A percentile compares a stretch with the other conserved stretches of the same genome.
Evolutionary conservation across 2,888 invertebrate genomes (phyloP).

Genomic region (Hirtodrosophila duncani): DNA sequence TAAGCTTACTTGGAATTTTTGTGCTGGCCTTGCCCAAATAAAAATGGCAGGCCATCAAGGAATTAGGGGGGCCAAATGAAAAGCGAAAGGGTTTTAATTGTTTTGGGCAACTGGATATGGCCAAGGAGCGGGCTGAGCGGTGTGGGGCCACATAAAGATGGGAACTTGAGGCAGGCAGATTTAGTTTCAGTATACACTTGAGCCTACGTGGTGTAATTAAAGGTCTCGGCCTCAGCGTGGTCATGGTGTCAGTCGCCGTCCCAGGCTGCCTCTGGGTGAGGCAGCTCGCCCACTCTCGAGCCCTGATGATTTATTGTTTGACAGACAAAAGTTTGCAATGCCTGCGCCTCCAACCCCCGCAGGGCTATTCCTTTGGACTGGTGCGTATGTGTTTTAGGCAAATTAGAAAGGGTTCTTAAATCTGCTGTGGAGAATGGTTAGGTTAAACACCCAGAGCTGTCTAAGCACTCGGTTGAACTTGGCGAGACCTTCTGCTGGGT

Average conservation of each 20-base stretch:
- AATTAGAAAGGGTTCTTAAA: slow-evolving; percentile 64
- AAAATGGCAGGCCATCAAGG: slow-evolving; percentile 72
- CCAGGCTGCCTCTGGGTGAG: neutral
- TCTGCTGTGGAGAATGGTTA: slow-evolving; percentile 22
- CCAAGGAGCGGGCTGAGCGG: slow-evolving; percentile 6
- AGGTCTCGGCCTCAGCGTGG: slow-evolving; percentile 38
- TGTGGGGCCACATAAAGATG: too few relatives aligned
- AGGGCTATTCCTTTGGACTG: too few relatives aligned
- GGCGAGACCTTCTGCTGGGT: slow-evolving; percentile 11
- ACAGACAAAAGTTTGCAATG: slow-evolving; percentile 58
- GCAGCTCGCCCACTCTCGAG: slow-evolving; percentile 19
- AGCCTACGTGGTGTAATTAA: slow-evolving; percentile 67
- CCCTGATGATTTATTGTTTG: slow-evolving; percentile 70
- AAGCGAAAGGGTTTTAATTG: slow-evolving; percentile 68
- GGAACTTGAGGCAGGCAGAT: slow-evolving; percentile 28
- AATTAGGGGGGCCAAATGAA: slow-evolving; percentile 30
- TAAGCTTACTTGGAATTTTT: slow-evolving; percentile 68
- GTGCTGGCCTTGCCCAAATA: slow-evolving; percentile 40
- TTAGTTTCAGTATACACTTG: slow-evolving; percentile 63
- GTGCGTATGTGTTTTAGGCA: slow-evolving; percentile 45
- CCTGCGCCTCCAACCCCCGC: slow-evolving; percentile 10
- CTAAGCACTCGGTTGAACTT: too few relatives aligned
- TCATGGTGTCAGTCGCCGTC: slow-evolving; percentile 5
- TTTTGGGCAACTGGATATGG: slow-evolving; percentile 55
- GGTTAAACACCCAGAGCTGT: slow-evolving; percentile 12